Evolutionary conservation across 2,113 vertebrate species (phyloP), one percentile per base, ranked within the genome.

Genomic region (Antechinus flavipes): DNA sequence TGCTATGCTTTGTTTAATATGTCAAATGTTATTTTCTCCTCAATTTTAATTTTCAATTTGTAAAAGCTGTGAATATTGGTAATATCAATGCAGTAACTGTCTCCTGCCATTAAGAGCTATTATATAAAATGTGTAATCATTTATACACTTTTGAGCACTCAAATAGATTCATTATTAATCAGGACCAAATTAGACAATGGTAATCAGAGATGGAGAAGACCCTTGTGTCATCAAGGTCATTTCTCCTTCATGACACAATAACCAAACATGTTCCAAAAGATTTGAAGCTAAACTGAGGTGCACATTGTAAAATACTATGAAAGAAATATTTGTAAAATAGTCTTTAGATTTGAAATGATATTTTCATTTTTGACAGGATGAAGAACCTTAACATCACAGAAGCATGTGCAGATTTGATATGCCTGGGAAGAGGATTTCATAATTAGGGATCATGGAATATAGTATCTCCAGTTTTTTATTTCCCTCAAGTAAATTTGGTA

Each of bases 141-240:
- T 49, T 9, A 84, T 23, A 2, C 42, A 16, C 58, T 89, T 90
- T 84, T 42, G 68, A 84, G n/a, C 8, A 84, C 58, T 93, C 93
- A 91, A 95, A 96, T 89, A 94, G 84, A 89, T 91, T 93, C 58
- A 61, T 25, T 12, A 92, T 94, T 84, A 95, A 96, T 96, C 94
- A 97, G 94, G 12, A 91, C 23, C 50, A 90, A 53, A 91, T 93
- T 58, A 94, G 52, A 54, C n/a, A 90, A 94, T 52, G 54, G 30
- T 91, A 68, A 97, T 95, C n/a, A 92, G 58, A 94, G 90, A 49
- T 23, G 8, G 11, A 90, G 76, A 50, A 92, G 2, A 24, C 30
- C 27, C 89, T 90, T 61, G 54, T 49, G 26, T 95, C 92, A 90
- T 91, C 90, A 30, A 30, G 58, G 47, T 91, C 24, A 96, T 52